phyloP scores from a whole-genome alignment of 1,140 invertebrate genomes.

The Euura saliciscinereae region DNA sequence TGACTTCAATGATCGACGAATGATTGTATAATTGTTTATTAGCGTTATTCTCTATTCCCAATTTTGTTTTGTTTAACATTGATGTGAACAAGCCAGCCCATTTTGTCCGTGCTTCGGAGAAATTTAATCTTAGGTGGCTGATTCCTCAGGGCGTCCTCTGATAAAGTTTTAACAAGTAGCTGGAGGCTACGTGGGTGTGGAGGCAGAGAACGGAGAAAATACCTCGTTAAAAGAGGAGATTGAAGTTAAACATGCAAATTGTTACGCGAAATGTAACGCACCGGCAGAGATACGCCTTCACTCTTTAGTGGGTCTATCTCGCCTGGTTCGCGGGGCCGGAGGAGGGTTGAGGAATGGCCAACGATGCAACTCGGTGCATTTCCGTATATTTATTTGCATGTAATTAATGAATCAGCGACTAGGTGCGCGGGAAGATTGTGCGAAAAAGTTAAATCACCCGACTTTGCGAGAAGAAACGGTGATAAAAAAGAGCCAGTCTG shows the following conservation, averaged over 20 bases:
- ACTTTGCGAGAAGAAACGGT: not conserved
- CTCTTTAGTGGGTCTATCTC: not conserved
- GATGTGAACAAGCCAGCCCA: no score
- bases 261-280: constrained; percentile 23
- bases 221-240: constrained; percentile 7
- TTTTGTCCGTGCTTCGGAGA: not conserved
- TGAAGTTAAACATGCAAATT: constrained; percentile 37
- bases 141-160: constrained; percentile 1
- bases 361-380: not conserved
- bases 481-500: not conserved
- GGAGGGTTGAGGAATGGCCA: not conserved
- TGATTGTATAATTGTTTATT: no score
- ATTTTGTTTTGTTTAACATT: no score
- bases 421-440: not conserved
- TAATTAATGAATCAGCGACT: not conserved
- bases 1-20: no score
- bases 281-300: not conserved
- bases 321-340: not conserved
- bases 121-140: not conserved
- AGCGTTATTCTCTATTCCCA: no score
- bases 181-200: not conserved
- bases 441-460: not conserved
- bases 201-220: not conserved
- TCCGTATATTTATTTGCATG: not conserved
- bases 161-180: constrained; percentile 28